Evolutionary conservation across 2,113 vertebrate genomes (phyloP).

Genomic region (Anguilla rostrata): DNA sequence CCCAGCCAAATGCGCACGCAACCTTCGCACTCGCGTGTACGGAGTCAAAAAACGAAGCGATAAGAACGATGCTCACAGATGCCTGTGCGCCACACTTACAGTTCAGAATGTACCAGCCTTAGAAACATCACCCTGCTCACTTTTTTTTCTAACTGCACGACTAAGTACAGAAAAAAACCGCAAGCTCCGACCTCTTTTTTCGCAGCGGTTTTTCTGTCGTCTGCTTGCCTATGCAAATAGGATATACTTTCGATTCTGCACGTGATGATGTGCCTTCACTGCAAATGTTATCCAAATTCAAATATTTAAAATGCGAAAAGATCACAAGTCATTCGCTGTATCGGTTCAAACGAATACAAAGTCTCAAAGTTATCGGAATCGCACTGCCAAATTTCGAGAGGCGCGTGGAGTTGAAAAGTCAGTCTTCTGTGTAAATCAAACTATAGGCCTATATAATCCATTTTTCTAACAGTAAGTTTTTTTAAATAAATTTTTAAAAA

Average conservation of each 20-base stretch:
- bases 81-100: constrained; percentile 42
- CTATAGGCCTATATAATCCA: constrained; percentile 18
- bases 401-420: neutral
- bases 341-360: neutral
- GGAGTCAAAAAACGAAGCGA: constrained; percentile 15
- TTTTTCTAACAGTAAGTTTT: constrained; percentile 6
- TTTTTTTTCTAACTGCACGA: constrained; percentile 43
- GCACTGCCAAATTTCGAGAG: neutral
- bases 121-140: constrained; percentile 38
- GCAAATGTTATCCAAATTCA: constrained; percentile 5
- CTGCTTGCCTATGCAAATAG: constrained; percentile 31
- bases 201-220: constrained; percentile 18
- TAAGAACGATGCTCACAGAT: constrained; percentile 21
- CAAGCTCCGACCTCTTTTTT: constrained; percentile 43
- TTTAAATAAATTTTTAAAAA: neutral
- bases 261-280: constrained; percentile 38
- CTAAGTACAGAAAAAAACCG: constrained; percentile 33
- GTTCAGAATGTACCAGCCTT: constrained; percentile 44
- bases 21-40: neutral
- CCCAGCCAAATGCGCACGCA: neutral
- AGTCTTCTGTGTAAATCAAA: constrained; percentile 5
- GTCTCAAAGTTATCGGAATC: neutral
- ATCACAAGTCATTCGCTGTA: neutral
- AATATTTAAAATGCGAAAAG: neutral
- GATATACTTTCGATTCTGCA: constrained; percentile 34